Base-by-base conservation (phyloP, 1,140 invertebrate species). In the Eubasilissa regina region DNA sequence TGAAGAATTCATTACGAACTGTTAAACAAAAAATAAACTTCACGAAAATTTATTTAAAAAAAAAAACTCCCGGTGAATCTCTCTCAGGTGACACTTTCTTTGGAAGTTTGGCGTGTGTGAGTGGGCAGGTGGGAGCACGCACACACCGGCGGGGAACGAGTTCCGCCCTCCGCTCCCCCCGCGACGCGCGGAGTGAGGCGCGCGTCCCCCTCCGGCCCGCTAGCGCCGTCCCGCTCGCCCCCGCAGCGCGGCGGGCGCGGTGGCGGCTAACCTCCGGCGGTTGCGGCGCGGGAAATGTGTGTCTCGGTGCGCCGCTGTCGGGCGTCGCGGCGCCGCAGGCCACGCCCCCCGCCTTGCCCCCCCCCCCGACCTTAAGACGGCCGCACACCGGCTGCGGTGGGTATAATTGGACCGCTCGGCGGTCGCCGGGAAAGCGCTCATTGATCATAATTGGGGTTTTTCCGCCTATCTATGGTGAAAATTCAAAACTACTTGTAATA, bases 221-320 rank as follows among this genome's bases (percentile, higher is more conserved):
- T 48, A 53, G 55, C 66, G 70, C 70, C 55, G 77, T 47, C 58
- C 64, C 66, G 9, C 64, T 58, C 21, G 19, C 21, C 12, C 55
- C 74, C 53, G 55, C 74, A 55, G 12, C 58, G 78, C 81, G 76
- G 79, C 68, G 79, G 76, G 12, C 58, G 78, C 81, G 76, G 79
- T 72, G 79, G 76, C 79, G 81, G 81, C 81, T 83, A 83, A 83
- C 81, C 81, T 80, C 79, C 77, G 81, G 77, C 62, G 66, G 81
- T 83, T 83, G 81, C 77, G 81, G 81, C 81, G 55, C 72, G 78
- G 79, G 64, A 79, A 80, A 80, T 83, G 81, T 82, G 81, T 83
- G 81, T 83, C 77, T 83, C 81, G 81, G 79, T 83, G 81, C 79
- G 81, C 81, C 81, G 81, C 77, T 78, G 78, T 80, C 78, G 78